These are phyloP conservation scores for Bemisia tabaci DNA, from an alignment of 1,140 invertebrate genomes.

Conservation along the genomic window DNA sequence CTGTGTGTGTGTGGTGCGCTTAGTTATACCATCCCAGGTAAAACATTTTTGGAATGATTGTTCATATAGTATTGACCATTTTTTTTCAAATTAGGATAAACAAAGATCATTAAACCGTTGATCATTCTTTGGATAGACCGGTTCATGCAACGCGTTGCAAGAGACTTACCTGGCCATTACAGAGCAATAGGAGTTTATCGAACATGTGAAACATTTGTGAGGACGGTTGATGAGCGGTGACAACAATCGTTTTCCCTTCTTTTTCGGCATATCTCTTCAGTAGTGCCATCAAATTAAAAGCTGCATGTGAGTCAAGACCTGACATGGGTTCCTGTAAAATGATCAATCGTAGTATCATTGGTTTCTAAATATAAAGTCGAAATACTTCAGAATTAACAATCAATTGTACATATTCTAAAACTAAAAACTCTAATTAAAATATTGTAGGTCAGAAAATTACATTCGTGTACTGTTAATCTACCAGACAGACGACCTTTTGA, in stretches of 20 bases:
- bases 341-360: conserved; percentile 1
- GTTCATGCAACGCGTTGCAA: too few relatives aligned
- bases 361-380: too few relatives aligned
- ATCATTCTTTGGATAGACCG: too few relatives aligned
- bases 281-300: conserved; percentile 55
- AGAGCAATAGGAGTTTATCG: conserved; percentile 61
- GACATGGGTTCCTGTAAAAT: conserved; percentile 65
- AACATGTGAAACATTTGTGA: conserved; percentile 82
- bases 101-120: too few relatives aligned
- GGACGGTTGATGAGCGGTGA: conserved; percentile 75
- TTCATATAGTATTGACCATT: background rate
- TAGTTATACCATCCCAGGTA: too few relatives aligned
- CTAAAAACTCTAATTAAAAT: conserved; percentile 4
- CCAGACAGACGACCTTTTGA: too few relatives aligned
- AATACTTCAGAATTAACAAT: background rate
- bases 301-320: conserved; percentile 70
- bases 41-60: background rate
- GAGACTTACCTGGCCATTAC: conserved; percentile 44
- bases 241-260: conserved; percentile 65
- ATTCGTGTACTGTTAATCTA: too few relatives aligned
- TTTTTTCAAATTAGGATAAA: background rate
- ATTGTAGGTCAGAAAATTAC: too few relatives aligned
- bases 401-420: conserved; percentile 2
- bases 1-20: too few relatives aligned
- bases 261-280: conserved; percentile 60